A percentile compares a stretch with the other conserved stretches of the same genome.
Conservation (phyloP, 2,888 invertebrate species). For the Morinoia aosen region DNA sequence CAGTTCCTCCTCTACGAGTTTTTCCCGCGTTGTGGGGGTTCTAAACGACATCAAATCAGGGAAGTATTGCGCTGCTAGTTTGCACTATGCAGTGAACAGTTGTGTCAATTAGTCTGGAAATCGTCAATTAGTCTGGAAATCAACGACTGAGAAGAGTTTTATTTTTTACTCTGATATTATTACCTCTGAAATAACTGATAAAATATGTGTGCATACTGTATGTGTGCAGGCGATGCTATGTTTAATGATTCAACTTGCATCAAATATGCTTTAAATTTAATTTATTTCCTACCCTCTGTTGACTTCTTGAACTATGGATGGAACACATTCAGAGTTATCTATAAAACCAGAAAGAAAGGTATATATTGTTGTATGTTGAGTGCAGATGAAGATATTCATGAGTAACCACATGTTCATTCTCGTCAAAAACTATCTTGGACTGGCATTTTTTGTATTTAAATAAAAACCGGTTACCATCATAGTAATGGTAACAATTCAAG, state of each 20-base stretch:
- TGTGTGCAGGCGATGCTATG: background rate
- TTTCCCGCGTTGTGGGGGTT: background rate
- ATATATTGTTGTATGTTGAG: background rate
- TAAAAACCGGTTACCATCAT: background rate
- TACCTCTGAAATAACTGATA: too few species aligned
- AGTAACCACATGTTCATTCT: background rate
- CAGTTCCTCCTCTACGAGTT: background rate
- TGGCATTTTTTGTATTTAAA: background rate
- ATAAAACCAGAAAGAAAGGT: background rate
- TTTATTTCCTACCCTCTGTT: background rate
- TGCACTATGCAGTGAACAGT: background rate
- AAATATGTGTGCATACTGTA: background rate
- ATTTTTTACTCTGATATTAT: background rate
- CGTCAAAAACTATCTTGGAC: background rate
- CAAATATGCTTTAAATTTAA: background rate
- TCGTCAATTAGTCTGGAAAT: background rate
- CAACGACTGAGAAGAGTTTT: background rate
- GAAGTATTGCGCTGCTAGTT: background rate
- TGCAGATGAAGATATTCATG: background rate
- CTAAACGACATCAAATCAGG: background rate
- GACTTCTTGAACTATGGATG: too few species aligned
- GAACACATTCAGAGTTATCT: background rate
- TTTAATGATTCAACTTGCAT: background rate
- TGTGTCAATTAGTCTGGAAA: background rate
- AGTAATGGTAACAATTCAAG: too few species aligned